Base-by-base conservation (phyloP, 1,140 invertebrate genomes). In the Diabrotica undecimpunctata region DNA sequence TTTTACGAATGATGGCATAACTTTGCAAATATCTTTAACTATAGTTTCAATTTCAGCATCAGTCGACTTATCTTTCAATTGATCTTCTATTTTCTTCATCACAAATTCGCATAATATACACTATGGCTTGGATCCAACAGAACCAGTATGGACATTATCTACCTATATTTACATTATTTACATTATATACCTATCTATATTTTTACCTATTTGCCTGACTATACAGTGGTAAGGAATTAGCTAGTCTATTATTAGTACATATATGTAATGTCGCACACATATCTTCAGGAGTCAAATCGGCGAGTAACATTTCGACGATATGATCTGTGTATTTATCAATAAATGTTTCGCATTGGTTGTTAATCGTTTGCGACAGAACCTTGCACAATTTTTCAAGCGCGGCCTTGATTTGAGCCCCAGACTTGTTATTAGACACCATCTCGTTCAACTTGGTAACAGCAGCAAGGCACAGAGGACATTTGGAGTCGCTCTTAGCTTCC, bases 381-480 rank as follows among this genome's bases (percentile, higher is more conserved):
- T 61, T 72, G 79, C 94, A 97, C 0, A 96, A 81, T 65, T 85
- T 84, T 54, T 90, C 85, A 12, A 96, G 79, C 0, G n/a, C n/a
- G n/a, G n/a, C n/a, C n/a, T n/a, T n/a, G n/a, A n/a, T 69, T 74
- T 80, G n/a, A n/a, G 89, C 89, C 83, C 90, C 85, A 37, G 87
- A 90, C 70, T 83, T 87, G 65, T 92, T 86, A 54, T 88, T 81
- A 71, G 86, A 86, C 3, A 93, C 81, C 71, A 85, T 83, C 25
- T 85, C 78, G 70, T 91, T 84, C 54, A 91, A 72, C 75, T 90
- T 84, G 67, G 87, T 83, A 9, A 95, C 84, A 12, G 90, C 91
- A 72, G 93, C 87, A 13, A 94, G 80, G 77, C 93, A 95, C 5
- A 94, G 78, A n/a, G 91, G 88, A 74, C 92, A 94, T 39, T 81